These are phyloP conservation scores for Chaenocephalus aceratus DNA, from an alignment of 2,113 vertebrate species.

Conservation along the genomic window DNA sequence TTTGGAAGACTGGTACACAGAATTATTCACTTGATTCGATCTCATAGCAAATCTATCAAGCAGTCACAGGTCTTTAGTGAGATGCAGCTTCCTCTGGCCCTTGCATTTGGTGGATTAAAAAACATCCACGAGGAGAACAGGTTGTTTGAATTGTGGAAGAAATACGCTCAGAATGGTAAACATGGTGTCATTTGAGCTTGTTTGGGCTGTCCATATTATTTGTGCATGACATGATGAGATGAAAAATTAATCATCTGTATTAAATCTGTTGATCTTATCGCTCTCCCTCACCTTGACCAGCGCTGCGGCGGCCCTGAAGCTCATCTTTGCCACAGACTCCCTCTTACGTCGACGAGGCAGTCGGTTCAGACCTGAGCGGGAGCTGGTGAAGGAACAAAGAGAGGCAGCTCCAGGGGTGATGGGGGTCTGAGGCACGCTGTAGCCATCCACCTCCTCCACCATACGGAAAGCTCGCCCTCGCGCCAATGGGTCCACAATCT, in stretches of 20 bases:
- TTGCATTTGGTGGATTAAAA: too few relatives aligned
- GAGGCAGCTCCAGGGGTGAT: conserved; percentile 93
- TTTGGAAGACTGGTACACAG: not conserved
- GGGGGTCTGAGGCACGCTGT: conserved; percentile 93
- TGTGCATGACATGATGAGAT: too few relatives aligned
- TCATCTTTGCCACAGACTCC: conserved; percentile 98
- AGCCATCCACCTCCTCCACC: conserved; percentile 93
- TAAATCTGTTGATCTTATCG: not conserved
- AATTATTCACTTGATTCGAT: too few relatives aligned
- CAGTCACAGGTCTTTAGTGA: too few relatives aligned
- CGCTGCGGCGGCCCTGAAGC: conserved; percentile 94
- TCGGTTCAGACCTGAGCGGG: conserved; percentile 94
- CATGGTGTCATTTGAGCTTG: too few relatives aligned
- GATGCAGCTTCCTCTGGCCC: too few relatives aligned
- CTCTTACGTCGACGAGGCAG: conserved; percentile 93
- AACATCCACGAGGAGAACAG: too few relatives aligned
- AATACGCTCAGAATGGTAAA: too few relatives aligned
- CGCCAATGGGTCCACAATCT: conserved; percentile 97
- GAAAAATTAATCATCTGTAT: not conserved
- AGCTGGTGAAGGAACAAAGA: conserved; percentile 97
- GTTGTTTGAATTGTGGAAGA: too few relatives aligned
- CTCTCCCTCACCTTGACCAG: conserved; percentile 90
- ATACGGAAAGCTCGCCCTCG: conserved; percentile 95
- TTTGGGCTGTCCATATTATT: too few relatives aligned
- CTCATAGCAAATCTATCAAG: too few relatives aligned